Evolutionary conservation across 2,888 invertebrate genomes (phyloP).

Genomic region (Mayetiola destructor): DNA sequence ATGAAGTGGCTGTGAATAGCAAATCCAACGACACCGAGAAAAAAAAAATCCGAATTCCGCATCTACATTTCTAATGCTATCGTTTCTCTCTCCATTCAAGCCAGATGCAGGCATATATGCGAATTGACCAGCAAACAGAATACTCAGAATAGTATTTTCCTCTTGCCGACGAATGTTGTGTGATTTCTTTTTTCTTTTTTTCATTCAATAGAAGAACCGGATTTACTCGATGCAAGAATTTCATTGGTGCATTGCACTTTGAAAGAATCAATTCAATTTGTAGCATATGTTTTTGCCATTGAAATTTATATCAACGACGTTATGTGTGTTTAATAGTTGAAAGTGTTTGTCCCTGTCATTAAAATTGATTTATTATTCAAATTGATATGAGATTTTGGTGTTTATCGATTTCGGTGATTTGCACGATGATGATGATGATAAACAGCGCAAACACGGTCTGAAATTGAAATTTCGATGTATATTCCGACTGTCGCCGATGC

Average conservation of each 20-base stretch:
- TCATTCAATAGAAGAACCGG: neutral
- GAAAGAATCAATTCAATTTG: neutral
- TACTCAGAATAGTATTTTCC: neutral
- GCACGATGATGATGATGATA: neutral
- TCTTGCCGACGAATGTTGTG: neutral
- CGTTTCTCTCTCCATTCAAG: neutral
- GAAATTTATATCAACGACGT: neutral
- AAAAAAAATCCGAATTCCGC: neutral
- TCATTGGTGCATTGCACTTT: neutral
- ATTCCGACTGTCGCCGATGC: neutral
- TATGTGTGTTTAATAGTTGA: neutral
- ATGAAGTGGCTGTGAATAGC: neutral
- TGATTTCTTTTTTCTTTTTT: neutral
- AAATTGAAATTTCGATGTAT: neutral
- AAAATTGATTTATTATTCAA: neutral
- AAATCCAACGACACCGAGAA: no score
- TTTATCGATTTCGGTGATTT: neutral
- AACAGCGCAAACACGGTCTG: neutral
- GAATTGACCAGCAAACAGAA: no score
- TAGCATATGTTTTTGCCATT: neutral
- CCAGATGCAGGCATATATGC: neutral
- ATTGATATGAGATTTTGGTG: conserved; percentile 1
- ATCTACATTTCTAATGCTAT: neutral
- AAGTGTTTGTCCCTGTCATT: neutral
- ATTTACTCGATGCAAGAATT: neutral